A percentile compares a stretch with the other conserved stretches of the same genome.
Evolutionary conservation across 2,797 vertebrate species (phyloP).

Genomic region (Myoxocephalus aenaeus): DNA sequence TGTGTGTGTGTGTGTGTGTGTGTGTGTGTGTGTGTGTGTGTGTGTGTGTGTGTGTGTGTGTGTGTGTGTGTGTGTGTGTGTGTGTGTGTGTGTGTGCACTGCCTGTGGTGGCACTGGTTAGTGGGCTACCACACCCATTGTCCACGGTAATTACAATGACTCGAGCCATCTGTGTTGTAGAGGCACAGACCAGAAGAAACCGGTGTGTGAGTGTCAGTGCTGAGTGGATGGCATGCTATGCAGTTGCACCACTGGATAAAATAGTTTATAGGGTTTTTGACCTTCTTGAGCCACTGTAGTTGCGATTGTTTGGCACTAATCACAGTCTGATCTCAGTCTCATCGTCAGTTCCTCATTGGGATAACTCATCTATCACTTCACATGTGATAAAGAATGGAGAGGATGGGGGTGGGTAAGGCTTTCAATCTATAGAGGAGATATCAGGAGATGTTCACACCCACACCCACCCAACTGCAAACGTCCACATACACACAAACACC

Average conservation of each 20-base stretch:
- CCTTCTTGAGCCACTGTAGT: slow-evolving; percentile 19
- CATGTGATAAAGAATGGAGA: slow-evolving; percentile 24
- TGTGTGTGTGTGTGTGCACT: slow-evolving; percentile 48
- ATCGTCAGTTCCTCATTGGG: slow-evolving; percentile 1
- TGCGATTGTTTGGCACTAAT: slow-evolving; percentile 16
- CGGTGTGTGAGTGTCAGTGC: slow-evolving; percentile 33
- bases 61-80: slow-evolving; percentile 37
- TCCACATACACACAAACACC: slow-evolving; percentile 67
- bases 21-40: slow-evolving; percentile 33
- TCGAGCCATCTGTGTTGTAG: slow-evolving; percentile 78
- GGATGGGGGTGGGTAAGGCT: slow-evolving; percentile 38
- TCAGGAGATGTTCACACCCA: slow-evolving; percentile 57
- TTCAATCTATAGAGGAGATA: slow-evolving; percentile 54
- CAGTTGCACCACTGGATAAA: slow-evolving; percentile 23
- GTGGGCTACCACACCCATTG: slow-evolving; percentile 81
- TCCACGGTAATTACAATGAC: slow-evolving; percentile 79
- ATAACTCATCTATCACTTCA: slow-evolving; percentile 33
- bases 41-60: slow-evolving; percentile 29
- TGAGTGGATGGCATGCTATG: slow-evolving; percentile 41
- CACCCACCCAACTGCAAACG: slow-evolving; percentile 52
- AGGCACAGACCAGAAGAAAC: slow-evolving; percentile 61
- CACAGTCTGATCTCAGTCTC: slow-evolving; percentile 1
- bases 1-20: slow-evolving; percentile 28
- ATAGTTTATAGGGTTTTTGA: slow-evolving; percentile 28
- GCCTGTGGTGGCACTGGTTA: slow-evolving; percentile 77